Conservation (phyloP, 2,113 vertebrate species). For the Saimiri boliviensis region DNA sequence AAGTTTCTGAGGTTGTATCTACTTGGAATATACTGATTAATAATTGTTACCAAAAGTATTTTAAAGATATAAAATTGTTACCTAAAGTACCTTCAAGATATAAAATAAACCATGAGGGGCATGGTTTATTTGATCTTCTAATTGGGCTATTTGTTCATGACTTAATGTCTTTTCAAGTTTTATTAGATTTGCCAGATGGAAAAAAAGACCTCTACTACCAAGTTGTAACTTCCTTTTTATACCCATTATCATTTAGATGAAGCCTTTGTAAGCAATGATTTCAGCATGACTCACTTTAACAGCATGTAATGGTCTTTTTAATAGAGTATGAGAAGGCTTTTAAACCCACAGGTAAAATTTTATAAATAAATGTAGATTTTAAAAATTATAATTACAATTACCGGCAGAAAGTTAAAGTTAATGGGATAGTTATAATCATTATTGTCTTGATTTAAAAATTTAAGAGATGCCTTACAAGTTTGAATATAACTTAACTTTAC, state of each 20-base stretch:
- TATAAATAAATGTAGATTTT: conserved; percentile 58
- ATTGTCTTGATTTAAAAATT: conserved; percentile 50
- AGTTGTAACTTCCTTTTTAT: background rate
- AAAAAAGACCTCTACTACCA: background rate
- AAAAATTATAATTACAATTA: conserved; percentile 53
- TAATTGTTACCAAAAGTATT: conserved; percentile 28
- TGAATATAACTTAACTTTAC: conserved; percentile 25
- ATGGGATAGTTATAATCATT: conserved; percentile 38
- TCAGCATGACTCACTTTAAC: conserved; percentile 71
- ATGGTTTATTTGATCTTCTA: conserved; percentile 60
- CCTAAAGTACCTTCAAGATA: conserved; percentile 7
- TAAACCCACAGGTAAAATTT: conserved; percentile 56
- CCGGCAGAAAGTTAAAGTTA: conserved; percentile 44
- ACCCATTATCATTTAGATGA: conserved; percentile 62
- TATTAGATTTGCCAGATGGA: conserved; percentile 42
- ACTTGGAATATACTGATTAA: conserved; percentile 16
- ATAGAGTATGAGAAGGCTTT: conserved; percentile 42
- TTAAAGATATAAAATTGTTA: conserved; percentile 47
- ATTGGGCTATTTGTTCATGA: conserved; percentile 44
- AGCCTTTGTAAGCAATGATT: conserved; percentile 63
- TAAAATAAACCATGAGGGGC: conserved; percentile 26
- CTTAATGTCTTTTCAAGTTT: conserved; percentile 60
- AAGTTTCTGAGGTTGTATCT: conserved; percentile 13
- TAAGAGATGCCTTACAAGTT: conserved; percentile 40
- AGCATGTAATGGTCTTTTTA: conserved; percentile 46